Base-by-base conservation (phyloP, 2,888 invertebrate species). In the Omphaloscelis lunosa region DNA sequence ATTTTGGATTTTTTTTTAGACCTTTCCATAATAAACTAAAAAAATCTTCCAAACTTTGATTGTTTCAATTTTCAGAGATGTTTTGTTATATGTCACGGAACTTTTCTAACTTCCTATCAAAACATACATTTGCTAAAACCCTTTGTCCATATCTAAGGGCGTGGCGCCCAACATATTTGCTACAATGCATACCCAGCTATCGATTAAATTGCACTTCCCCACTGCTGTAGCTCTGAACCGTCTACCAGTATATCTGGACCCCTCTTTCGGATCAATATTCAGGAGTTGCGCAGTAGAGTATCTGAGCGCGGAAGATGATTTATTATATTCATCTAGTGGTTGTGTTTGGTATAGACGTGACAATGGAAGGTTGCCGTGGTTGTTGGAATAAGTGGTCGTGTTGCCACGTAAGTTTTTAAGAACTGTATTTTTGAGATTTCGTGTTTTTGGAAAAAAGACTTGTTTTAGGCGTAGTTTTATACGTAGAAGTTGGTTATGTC, bases 171-270 rank as follows among this genome's bases (percentile, higher is more conserved):
- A 68, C 23, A 51, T 51, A 51, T 11, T 11, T 15, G 23, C 8
- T 51, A 8, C 8, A 59, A 29, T 59, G 17, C 17, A n/a, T 6
- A 67, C 59, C 17, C 17, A 58, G 17, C n/a, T 68, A 68, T 68
- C 17, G 68, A 68, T 68, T 68, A 11, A n/a, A n/a, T 56, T 68
- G 68, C 68, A 68, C 7, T n/a, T 20, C 68, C 34, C 34, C 20
- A 3, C 34, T n/a, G 68, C 17, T 58, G 56, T 58, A 68, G 7
- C 11, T 34, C n/a, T n/a, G 12, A 68, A 56, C 56, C 34, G 56
- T 68, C 68, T 56, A 68, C 68, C 56, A 58, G 11, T 11, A 0
- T 56, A 58, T n/a, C n/a, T 34, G 7, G 56, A 68, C 2, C n/a
- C 11, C n/a, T 56, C 34, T 7, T 2, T 4, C 7, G n/a, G 56